Conservation (phyloP, 2,797 vertebrate genomes). For the Trachurus trachurus region DNA sequence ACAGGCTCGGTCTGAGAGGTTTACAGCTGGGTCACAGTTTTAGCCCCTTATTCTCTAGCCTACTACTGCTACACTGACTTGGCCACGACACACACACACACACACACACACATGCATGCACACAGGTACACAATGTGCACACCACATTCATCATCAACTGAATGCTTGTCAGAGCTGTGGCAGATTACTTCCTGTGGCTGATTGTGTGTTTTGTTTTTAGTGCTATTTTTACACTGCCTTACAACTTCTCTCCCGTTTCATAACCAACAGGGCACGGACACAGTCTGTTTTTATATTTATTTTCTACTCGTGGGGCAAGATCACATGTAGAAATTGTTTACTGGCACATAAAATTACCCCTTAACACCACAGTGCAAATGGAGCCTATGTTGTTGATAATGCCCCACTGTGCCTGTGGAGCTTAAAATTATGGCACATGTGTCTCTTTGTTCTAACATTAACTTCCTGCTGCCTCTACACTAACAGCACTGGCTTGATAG, state of each 20-base stretch:
- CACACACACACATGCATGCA: constrained; percentile 1
- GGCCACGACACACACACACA: constrained; percentile 21
- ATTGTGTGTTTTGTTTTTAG: constrained; percentile 38
- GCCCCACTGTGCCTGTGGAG: constrained; percentile 13
- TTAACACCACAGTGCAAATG: constrained; percentile 1
- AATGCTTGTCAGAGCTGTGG: constrained; percentile 39
- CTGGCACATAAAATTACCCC: constrained; percentile 14
- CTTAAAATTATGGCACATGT: constrained; percentile 9
- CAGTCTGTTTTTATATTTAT: background rate
- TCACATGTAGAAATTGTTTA: constrained; percentile 19
- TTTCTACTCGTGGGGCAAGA: background rate
- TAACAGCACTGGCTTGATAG: constrained; percentile 27
- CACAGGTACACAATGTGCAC: background rate
- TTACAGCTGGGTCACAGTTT: constrained; percentile 42
- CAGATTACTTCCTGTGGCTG: constrained; percentile 48
- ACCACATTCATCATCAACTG: constrained; percentile 47
- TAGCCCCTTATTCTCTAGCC: constrained; percentile 36
- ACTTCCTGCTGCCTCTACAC: constrained; percentile 5
- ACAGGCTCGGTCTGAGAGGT: constrained; percentile 33
- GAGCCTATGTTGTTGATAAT: background rate
- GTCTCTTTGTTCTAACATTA: constrained; percentile 28
- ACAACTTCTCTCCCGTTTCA: background rate
- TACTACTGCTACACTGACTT: constrained; percentile 24
- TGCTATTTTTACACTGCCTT: constrained; percentile 5
- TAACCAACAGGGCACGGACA: constrained; percentile 15